phyloP scores from a whole-genome alignment of 37 sponge, comb jelly and placozoan species.

The Oscarella lobularis region DNA sequence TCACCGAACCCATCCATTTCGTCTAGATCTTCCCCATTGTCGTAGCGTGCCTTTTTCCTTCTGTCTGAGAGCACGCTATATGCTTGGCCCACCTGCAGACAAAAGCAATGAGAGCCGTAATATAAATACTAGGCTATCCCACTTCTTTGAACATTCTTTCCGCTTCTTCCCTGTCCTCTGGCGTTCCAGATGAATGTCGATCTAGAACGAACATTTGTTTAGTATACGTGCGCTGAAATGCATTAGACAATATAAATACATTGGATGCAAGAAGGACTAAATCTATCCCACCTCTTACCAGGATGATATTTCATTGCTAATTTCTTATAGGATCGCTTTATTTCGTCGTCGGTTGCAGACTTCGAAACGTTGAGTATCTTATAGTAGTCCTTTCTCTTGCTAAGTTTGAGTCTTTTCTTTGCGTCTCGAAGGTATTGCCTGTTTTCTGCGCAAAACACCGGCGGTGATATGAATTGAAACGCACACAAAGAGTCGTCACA shows the following conservation, averaged over 20 bases:
- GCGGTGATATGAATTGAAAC: not conserved
- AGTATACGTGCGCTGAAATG: not conserved
- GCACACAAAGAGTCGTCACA: not conserved
- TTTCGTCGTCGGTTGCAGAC: conserved; percentile 66
- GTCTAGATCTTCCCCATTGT: conserved; percentile 88
- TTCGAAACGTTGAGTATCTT: conserved; percentile 68
- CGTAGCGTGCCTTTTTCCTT: conserved; percentile 73
- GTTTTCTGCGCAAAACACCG: conserved; percentile 23
- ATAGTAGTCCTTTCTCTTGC: conserved; percentile 96
- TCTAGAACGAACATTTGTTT: conserved; percentile 17
- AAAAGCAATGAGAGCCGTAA: not conserved
- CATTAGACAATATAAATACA: not conserved
- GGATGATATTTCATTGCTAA: conserved; percentile 85
- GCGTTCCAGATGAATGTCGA: conserved; percentile 50
- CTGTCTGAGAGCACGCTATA: conserved; percentile 81
- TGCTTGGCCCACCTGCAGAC: conserved; percentile 57
- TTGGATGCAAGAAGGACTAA: not conserved
- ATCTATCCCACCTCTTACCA: conserved; percentile 20
- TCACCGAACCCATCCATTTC: conserved; percentile 52
- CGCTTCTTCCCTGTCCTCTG: conserved; percentile 43
- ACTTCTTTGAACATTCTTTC: conserved; percentile 89
- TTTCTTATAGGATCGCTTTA: conserved; percentile 88
- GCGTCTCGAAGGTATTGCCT: conserved; percentile 47
- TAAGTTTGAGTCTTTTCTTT: conserved; percentile 56
- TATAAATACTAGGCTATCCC: not conserved